phyloP scores from a whole-genome alignment of 64 coral and sea anemone genomes.

The Porites lutea region DNA sequence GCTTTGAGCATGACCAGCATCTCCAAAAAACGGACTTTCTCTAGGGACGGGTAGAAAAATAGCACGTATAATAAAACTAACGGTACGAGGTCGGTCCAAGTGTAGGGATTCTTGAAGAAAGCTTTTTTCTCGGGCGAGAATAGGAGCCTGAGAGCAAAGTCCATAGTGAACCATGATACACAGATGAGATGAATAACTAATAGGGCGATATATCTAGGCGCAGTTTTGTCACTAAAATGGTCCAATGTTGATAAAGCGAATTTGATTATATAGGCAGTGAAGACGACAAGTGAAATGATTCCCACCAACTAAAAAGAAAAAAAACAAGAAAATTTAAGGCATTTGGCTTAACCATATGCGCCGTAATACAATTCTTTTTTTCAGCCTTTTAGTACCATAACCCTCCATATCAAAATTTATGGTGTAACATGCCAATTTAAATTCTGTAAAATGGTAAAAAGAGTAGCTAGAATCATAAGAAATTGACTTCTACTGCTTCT shows the following conservation, averaged over 20 bases:
- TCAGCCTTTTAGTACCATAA: no score
- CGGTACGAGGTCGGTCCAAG: constrained; percentile 91
- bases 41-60: constrained; percentile 32
- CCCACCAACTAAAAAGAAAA: constrained; percentile 65
- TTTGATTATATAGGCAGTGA: constrained; percentile 89
- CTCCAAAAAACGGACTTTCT: constrained; percentile 68
- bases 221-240: constrained; percentile 68
- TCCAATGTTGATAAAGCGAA: constrained; percentile 91
- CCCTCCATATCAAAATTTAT: no score
- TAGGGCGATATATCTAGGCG: constrained; percentile 51
- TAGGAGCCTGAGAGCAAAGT: constrained; percentile 79
- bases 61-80: constrained; percentile 76
- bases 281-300: constrained; percentile 73
- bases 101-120: constrained; percentile 78
- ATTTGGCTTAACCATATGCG: background rate
- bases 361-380: background rate
- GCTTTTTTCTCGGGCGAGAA: constrained; percentile 78
- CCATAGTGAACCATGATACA: constrained; percentile 89
- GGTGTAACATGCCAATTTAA: no score
- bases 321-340: background rate
- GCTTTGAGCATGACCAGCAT: constrained; percentile 97
- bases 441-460: no score
- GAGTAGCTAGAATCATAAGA: no score
- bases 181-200: constrained; percentile 78
- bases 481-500: no score